phyloP scores from a whole-genome alignment of 1,140 invertebrate species.

The Bombus sibiricus region DNA sequence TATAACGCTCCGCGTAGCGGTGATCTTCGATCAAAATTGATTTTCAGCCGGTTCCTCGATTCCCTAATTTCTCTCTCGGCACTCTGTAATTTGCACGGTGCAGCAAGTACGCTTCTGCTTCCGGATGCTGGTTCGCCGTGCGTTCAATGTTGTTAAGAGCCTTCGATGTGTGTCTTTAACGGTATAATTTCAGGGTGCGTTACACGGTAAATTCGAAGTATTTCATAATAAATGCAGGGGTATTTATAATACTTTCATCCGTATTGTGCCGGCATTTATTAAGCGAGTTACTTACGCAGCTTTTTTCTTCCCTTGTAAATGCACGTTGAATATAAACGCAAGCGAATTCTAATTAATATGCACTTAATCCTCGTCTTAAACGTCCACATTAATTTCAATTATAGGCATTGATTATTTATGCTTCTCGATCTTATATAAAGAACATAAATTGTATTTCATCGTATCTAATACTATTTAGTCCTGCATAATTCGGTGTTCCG shows the following conservation, averaged over 20 bases:
- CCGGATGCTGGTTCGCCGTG: background rate
- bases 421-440: background rate
- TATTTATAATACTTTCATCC: background rate
- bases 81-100: constrained; percentile 46
- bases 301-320: background rate
- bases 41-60: constrained; percentile 29
- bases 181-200: constrained; percentile 3
- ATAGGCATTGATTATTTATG: background rate
- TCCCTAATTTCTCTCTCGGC: constrained; percentile 26
- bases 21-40: constrained; percentile 40
- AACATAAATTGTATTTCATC: background rate
- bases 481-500: background rate
- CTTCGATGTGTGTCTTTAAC: background rate
- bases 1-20: background rate
- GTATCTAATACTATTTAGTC: background rate
- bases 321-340: background rate
- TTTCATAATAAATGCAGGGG: background rate
- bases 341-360: background rate
- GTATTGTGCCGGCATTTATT: background rate
- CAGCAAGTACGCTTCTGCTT: background rate
- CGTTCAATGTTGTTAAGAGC: background rate
- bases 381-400: background rate
- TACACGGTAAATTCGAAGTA: background rate
- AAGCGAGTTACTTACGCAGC: background rate
- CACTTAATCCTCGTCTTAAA: background rate